A percentile compares a stretch with the other conserved stretches of the same genome.
Conservation (phyloP, 2,888 invertebrate genomes). For the Ochropleura plecta region DNA sequence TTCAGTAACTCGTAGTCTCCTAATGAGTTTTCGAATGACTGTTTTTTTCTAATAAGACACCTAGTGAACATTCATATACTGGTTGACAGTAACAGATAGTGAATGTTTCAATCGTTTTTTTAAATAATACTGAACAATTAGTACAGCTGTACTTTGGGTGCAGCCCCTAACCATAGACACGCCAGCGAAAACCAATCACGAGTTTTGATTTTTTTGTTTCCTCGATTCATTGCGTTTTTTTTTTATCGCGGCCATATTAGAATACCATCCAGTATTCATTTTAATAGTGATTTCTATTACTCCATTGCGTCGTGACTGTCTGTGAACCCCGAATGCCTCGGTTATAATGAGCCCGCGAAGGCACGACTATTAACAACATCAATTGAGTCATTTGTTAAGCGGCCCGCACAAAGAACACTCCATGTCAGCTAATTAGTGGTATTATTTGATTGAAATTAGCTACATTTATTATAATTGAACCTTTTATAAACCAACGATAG, state of each 20-base stretch:
- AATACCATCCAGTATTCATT: slow-evolving; percentile 54
- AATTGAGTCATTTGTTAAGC: slow-evolving; percentile 88
- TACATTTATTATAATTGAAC: slow-evolving; percentile 88
- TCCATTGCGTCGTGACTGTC: slow-evolving; percentile 76
- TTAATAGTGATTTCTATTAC: slow-evolving; percentile 62
- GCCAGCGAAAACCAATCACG: slow-evolving; percentile 21
- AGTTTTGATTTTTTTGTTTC: slow-evolving; percentile 13
- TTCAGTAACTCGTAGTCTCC: background rate
- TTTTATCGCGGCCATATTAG: slow-evolving; percentile 26
- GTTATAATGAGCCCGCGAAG: slow-evolving; percentile 77
- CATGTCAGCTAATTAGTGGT: slow-evolving; percentile 88
- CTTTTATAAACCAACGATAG: slow-evolving; percentile 81
- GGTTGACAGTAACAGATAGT: background rate
- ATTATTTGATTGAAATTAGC: slow-evolving; percentile 90
- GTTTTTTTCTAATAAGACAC: no score
- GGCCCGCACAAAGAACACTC: slow-evolving; percentile 84
- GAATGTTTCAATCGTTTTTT: background rate
- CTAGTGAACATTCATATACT: background rate
- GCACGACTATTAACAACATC: slow-evolving; percentile 85
- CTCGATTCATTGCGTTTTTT: slow-evolving; percentile 19
- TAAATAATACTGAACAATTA: slow-evolving; percentile 9
- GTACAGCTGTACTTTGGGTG: background rate
- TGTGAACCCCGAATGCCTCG: slow-evolving; percentile 71
- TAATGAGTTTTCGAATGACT: background rate
- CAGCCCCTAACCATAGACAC: slow-evolving; percentile 8